A percentile compares a stretch with the other conserved stretches of the same genome.
Conservation (phyloP, 2,888 invertebrate genomes). For the Flabesymbios commensalis region DNA sequence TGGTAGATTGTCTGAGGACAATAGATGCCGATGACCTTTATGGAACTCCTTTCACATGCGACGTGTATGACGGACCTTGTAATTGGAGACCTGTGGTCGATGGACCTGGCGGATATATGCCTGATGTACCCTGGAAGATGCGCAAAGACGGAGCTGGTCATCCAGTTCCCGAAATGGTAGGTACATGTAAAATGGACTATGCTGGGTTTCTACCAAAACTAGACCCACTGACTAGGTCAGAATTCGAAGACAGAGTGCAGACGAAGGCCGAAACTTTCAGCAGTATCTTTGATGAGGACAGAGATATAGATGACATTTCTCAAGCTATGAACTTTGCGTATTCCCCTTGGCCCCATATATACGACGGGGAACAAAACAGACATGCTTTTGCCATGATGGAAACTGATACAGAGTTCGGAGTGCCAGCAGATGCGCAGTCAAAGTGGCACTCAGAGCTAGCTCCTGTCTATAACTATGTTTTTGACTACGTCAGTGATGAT, state of each 20-base stretch:
- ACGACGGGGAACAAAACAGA: neutral
- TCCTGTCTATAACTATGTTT: neutral
- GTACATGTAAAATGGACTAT: too few species aligned
- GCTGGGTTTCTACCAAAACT: too few species aligned
- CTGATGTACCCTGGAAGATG: conserved; percentile 15
- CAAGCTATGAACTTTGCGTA: neutral
- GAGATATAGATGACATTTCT: neutral
- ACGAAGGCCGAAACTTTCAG: too few species aligned
- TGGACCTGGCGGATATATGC: conserved; percentile 24
- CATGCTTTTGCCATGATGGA: neutral
- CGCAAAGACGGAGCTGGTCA: conserved; percentile 21
- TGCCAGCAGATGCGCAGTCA: neutral
- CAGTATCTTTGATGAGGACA: too few species aligned
- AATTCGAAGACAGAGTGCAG: too few species aligned
- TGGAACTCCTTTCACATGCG: too few species aligned
- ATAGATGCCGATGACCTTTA: too few species aligned
- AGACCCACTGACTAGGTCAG: too few species aligned
- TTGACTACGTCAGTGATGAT: neutral
- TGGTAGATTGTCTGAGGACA: neutral
- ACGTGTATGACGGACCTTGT: too few species aligned
- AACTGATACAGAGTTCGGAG: neutral
- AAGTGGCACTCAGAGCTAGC: neutral
- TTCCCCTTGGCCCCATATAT: neutral
- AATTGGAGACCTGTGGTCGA: conserved; percentile 31
- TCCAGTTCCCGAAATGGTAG: too few species aligned